These are phyloP conservation scores for Flexamia atlantica DNA, from an alignment of 2,888 invertebrate genomes.

Conservation along the genomic window DNA sequence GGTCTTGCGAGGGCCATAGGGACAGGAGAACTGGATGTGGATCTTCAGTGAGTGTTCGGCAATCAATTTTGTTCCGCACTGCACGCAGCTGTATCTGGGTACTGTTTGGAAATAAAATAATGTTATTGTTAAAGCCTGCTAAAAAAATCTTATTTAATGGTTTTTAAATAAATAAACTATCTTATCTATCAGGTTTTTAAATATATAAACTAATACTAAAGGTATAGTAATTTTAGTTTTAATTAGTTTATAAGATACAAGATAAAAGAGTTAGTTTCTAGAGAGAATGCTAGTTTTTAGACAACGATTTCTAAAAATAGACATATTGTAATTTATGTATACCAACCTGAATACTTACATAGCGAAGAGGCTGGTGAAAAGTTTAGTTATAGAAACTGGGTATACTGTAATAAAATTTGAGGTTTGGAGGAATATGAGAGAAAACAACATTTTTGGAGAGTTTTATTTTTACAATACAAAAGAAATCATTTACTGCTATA, in stretches of 20 bases:
- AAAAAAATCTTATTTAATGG: too few relatives aligned
- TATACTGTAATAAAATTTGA: too few relatives aligned
- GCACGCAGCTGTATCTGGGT: not conserved
- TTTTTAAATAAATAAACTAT: too few relatives aligned
- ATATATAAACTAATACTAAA: too few relatives aligned
- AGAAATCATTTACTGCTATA: not conserved
- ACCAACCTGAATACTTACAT: not conserved
- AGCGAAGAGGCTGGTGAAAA: not conserved
- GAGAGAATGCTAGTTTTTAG: too few relatives aligned
- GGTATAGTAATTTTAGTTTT: too few relatives aligned
- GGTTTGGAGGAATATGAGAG: not conserved
- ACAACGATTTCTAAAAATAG: too few relatives aligned
- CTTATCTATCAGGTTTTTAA: too few relatives aligned
- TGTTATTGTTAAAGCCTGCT: too few relatives aligned
- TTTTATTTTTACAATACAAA: not conserved
- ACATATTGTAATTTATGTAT: not conserved
- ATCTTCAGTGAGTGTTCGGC: not conserved
- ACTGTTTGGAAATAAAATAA: too few relatives aligned
- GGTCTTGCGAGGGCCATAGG: not conserved
- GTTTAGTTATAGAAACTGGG: not conserved
- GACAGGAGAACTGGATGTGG: constrained; percentile 2
- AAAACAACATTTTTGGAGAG: not conserved
- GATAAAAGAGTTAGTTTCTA: too few relatives aligned
- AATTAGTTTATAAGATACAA: too few relatives aligned
- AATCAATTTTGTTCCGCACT: not conserved